A percentile compares a stretch with the other conserved stretches of the same genome.
These are phyloP conservation scores for Rotaria magnacalcarata DNA, from an alignment of 2,888 invertebrate species.

Conservation along the genomic window DNA sequence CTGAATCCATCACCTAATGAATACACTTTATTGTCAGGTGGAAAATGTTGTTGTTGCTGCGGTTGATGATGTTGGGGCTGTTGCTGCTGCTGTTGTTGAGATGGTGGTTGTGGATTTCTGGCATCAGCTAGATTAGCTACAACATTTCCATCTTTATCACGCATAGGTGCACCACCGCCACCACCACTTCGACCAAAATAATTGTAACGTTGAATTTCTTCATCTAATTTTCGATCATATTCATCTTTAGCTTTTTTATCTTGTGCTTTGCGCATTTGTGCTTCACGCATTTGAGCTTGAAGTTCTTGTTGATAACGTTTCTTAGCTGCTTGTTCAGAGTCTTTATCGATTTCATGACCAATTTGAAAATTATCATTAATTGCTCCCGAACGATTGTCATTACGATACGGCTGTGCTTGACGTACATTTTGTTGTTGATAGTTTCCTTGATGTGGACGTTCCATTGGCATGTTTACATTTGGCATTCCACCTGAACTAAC, in stretches of 20 bases:
- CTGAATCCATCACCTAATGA: not conserved
- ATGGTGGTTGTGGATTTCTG: not conserved
- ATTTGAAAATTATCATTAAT: not conserved
- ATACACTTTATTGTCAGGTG: conserved; percentile 16
- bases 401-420: not conserved
- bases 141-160: conserved; percentile 44
- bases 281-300: conserved; percentile 43
- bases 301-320: conserved; percentile 44
- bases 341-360: not conserved
- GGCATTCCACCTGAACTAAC: not conserved
- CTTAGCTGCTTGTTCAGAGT: conserved; percentile 32
- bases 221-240: conserved; percentile 37
- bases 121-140: conserved; percentile 43
- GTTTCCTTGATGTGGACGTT: not conserved
- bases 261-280: conserved; percentile 43
- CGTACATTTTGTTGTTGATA: not conserved
- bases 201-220: conserved; percentile 38
- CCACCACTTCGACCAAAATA: conserved; percentile 43
- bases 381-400: not conserved
- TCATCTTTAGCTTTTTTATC: conserved; percentile 41
- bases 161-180: conserved; percentile 44
- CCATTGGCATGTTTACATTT: not conserved
- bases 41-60: conserved; percentile 28
- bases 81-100: not conserved
- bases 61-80: not conserved